Evolutionary conservation across 2,797 vertebrate genomes (phyloP), one percentile per base, ranked within the genome.

Genomic region (Leucoraja ocellata): DNA sequence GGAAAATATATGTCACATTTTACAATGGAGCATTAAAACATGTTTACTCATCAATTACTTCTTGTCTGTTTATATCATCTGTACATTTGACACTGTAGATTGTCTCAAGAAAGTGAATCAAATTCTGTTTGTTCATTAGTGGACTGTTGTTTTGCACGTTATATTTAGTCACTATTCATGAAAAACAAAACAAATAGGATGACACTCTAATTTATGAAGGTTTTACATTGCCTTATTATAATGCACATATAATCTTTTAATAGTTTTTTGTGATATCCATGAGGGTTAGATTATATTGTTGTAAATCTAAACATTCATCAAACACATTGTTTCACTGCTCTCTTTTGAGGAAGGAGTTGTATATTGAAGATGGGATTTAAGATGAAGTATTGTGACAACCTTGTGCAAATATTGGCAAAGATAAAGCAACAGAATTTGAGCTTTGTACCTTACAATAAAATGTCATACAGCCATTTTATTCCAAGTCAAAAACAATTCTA

Each of bases 1-100:
- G 93, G 93, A 93, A 94, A 94, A 77, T 79, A 61, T 77, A 91
- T 86, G 10, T 93, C 88, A 93, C 93, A 28, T 23, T 93, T 95
- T 95, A 94, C 94, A 93, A 93, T 95, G 95, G 94, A 94, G 95
- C 94, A 95, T 97, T 95, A 94, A 95, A 96, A 96, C 76, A 94
- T 94, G 95, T 92, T 76, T 92, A 92, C 90, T 39, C 90, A 96
- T 76, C 90, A 73, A 92, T 32, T 10, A 23, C 21, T 74, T 23
- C 71, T 76, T 92, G 68, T 92, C 90, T 92, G 18, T 73, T 76
- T 74, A n/a, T 1, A 76, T 92, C 14, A 92, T 92, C n/a, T 92
- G 14, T 54, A 92, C 39, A 16, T 92, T 71, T 92, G 13, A 25
- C 11, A 74, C 90, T 46, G 0, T 91, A 25, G 13, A 76, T 46